Evolutionary conservation across 64 coral and sea anemone species (phyloP).

Genomic region (Stichodactyla mertensii): DNA sequence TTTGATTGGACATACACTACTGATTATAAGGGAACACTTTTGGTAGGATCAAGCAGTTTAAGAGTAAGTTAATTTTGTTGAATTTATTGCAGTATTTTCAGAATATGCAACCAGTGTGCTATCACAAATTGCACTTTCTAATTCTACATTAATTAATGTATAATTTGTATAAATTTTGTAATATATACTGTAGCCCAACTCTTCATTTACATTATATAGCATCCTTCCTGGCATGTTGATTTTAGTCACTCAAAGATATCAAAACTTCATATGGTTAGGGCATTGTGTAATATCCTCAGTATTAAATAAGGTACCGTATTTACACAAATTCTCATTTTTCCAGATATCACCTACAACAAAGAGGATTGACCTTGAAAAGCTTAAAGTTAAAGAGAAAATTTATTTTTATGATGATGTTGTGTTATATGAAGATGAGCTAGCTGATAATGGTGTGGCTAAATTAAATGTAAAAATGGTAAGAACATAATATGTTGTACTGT

Average conservation of each 20-base stretch:
- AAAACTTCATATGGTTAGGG: too few relatives aligned
- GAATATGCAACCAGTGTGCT: too few relatives aligned
- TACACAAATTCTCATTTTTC: neutral
- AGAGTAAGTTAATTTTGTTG: conserved; percentile 27
- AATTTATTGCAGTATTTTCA: too few relatives aligned
- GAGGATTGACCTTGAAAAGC: conserved; percentile 85
- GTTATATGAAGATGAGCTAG: conserved; percentile 98
- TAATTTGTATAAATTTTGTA: too few relatives aligned
- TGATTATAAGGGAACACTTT: conserved; percentile 87
- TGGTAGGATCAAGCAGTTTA: conserved; percentile 31
- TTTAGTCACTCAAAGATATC: too few relatives aligned
- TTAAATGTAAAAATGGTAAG: conserved; percentile 98
- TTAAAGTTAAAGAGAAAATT: conserved; percentile 93
- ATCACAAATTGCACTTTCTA: too few relatives aligned
- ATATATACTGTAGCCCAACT: too few relatives aligned
- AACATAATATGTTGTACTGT: neutral
- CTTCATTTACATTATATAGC: too few relatives aligned
- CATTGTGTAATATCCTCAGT: neutral
- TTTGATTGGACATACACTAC: conserved; percentile 99
- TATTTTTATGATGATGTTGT: conserved; percentile 97
- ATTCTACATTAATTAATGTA: too few relatives aligned
- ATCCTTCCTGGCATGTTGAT: too few relatives aligned
- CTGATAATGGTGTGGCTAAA: conserved; percentile 91
- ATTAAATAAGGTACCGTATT: neutral
- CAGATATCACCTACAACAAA: conserved; percentile 72